phyloP scores from a whole-genome alignment of 64 coral and sea anemone species.

The Pocillopora damicornis region DNA sequence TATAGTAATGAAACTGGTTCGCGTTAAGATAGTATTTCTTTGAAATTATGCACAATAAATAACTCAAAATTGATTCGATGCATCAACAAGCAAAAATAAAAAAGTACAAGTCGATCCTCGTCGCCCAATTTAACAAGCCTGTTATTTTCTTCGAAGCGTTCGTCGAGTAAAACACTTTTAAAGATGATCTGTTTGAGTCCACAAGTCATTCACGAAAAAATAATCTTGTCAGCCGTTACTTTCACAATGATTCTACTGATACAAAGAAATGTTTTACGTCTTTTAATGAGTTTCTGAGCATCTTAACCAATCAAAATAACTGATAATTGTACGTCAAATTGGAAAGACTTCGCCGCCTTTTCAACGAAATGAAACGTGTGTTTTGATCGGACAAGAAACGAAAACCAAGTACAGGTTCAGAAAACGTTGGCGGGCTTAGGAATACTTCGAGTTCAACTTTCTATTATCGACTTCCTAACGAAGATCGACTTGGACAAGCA shows the following conservation, averaged over 20 bases:
- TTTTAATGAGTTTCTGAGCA: no score
- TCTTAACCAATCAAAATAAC: not conserved
- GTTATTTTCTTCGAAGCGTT: not conserved
- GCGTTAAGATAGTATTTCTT: not conserved
- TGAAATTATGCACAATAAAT: slow-evolving; percentile 9
- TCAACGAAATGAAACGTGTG: not conserved
- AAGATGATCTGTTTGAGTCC: not conserved
- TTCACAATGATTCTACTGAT: no score
- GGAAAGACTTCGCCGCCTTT: not conserved
- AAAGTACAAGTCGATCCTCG: not conserved
- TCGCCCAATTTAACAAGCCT: not conserved
- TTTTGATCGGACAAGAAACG: not conserved
- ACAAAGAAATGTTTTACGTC: no score
- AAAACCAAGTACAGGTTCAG: not conserved
- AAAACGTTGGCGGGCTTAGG: no score
- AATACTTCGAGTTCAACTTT: not conserved
- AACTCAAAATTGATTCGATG: not conserved
- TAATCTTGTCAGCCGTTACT: no score
- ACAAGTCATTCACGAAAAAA: no score
- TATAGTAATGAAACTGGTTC: not conserved
- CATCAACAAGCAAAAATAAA: not conserved
- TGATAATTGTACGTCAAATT: not conserved
- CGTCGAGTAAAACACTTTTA: not conserved
- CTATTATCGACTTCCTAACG: not conserved
- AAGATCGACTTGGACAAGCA: not conserved